Conservation (phyloP, 2,888 invertebrate genomes). For the Lasius fuliginosus region DNA sequence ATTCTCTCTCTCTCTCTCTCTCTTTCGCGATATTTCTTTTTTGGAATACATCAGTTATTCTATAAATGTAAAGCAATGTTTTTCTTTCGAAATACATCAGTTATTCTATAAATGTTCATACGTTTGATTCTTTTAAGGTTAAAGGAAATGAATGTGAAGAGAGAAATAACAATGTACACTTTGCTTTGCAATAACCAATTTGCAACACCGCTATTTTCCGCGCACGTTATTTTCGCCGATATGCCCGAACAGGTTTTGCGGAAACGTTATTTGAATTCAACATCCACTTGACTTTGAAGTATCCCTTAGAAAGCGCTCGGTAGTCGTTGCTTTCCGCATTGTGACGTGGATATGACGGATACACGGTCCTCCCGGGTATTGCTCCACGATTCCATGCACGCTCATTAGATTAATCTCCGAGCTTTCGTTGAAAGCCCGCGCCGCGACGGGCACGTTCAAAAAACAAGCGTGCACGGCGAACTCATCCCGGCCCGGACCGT, state of each 20-base stretch:
- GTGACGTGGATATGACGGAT: slow-evolving; percentile 48
- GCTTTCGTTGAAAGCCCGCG: slow-evolving; percentile 55
- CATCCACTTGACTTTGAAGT: slow-evolving; percentile 47
- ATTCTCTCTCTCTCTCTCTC: neutral
- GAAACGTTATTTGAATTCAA: slow-evolving; percentile 41
- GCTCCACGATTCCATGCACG: slow-evolving; percentile 56
- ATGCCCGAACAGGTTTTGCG: slow-evolving; percentile 13
- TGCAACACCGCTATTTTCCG: slow-evolving; percentile 22
- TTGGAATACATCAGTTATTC: slow-evolving; percentile 9
- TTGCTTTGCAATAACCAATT: slow-evolving; percentile 26
- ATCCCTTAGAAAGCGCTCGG: slow-evolving; percentile 41
- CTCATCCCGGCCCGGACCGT: slow-evolving; percentile 62
- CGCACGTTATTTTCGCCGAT: slow-evolving; percentile 16
- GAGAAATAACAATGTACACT: slow-evolving; percentile 12
- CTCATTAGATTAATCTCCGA: slow-evolving; percentile 56
- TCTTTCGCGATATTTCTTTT: neutral
- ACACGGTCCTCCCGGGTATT: slow-evolving; percentile 43
- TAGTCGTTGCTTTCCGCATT: slow-evolving; percentile 42
- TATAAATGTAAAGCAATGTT: slow-evolving; percentile 31
- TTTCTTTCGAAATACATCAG: slow-evolving; percentile 19
- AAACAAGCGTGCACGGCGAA: slow-evolving; percentile 52
- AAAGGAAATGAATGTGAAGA: slow-evolving; percentile 35
- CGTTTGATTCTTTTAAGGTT: slow-evolving; percentile 50
- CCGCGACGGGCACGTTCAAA: slow-evolving; percentile 55
- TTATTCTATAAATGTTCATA: slow-evolving; percentile 27